These are phyloP conservation scores for Nomada fucata DNA, from an alignment of 2,888 invertebrate genomes.

Conservation along the genomic window DNA sequence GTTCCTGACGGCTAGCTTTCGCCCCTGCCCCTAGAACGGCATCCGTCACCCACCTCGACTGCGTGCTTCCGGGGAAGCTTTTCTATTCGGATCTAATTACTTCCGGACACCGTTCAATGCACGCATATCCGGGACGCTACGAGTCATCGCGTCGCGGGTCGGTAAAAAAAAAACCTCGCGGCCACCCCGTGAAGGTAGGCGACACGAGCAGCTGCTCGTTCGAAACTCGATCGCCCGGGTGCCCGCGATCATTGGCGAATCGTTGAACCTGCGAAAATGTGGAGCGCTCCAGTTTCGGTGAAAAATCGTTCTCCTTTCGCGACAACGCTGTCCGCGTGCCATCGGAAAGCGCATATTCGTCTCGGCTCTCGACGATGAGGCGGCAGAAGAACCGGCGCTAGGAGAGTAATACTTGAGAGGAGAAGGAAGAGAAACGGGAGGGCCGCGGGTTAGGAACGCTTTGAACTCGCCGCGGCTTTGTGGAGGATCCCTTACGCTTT, in stretches of 20 bases:
- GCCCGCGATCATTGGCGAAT: too few species aligned
- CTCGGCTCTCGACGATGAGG: slow-evolving; percentile 50
- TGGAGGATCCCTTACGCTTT: slow-evolving; percentile 74
- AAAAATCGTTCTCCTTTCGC: too few species aligned
- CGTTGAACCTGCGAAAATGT: too few species aligned
- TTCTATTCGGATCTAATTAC: slow-evolving; percentile 78
- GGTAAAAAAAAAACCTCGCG: slow-evolving; percentile 24
- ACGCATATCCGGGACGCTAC: slow-evolving; percentile 59
- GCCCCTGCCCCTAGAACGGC: not conserved
- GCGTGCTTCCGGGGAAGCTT: slow-evolving; percentile 65
- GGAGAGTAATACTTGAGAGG: slow-evolving; percentile 24
- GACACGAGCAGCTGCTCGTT: not conserved
- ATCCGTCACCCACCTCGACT: slow-evolving; percentile 22
- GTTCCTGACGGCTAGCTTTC: not conserved
- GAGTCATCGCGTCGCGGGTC: slow-evolving; percentile 27
- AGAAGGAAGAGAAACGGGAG: slow-evolving; percentile 22
- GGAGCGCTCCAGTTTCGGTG: too few species aligned
- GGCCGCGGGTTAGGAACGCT: slow-evolving; percentile 71
- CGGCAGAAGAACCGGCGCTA: not conserved
- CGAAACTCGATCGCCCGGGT: not conserved
- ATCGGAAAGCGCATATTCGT: slow-evolving; percentile 48
- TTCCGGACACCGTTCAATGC: slow-evolving; percentile 73
- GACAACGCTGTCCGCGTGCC: not conserved
- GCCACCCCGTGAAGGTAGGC: not conserved
- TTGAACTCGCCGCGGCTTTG: slow-evolving; percentile 82